phyloP scores from a whole-genome alignment of 2,888 invertebrate species.

The Polyommatus icarus region DNA sequence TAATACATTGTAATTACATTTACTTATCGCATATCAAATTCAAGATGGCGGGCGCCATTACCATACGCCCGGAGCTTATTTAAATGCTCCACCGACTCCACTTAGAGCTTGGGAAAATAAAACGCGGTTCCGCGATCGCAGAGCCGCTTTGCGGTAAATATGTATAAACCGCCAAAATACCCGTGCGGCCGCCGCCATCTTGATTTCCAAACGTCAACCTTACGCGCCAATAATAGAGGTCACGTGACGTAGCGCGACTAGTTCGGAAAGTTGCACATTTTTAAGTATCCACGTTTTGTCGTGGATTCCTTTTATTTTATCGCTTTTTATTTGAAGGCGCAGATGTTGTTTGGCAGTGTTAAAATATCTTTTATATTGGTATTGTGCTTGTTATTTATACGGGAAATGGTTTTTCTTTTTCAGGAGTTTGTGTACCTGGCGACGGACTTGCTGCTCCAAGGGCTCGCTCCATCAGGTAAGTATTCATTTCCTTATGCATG shows the following conservation, averaged over 20 bases:
- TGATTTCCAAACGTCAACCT: slow-evolving; percentile 36
- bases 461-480: not conserved
- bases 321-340: slow-evolving; percentile 76
- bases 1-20: slow-evolving; percentile 27
- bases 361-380: slow-evolving; percentile 40
- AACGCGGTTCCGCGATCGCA: slow-evolving; percentile 77
- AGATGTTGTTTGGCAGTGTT: slow-evolving; percentile 66
- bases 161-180: slow-evolving; percentile 67
- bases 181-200: slow-evolving; percentile 32
- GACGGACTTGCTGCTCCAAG: not conserved
- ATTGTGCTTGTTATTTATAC: slow-evolving; percentile 28
- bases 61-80: slow-evolving; percentile 80
- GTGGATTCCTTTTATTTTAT: slow-evolving; percentile 77
- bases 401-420: slow-evolving; percentile 1
- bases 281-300: slow-evolving; percentile 76
- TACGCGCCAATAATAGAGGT: slow-evolving; percentile 32
- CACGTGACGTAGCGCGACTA: slow-evolving; percentile 31
- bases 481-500: not conserved
- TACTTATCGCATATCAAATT: slow-evolving; percentile 47
- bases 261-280: slow-evolving; percentile 51
- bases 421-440: not conserved
- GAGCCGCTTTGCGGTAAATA: slow-evolving; percentile 81
- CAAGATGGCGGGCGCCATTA: slow-evolving; percentile 75
- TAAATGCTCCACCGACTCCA: slow-evolving; percentile 81
- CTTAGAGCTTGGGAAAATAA: slow-evolving; percentile 81